phyloP scores from a whole-genome alignment of 2,113 vertebrate species.

The Hassar affinis region DNA sequence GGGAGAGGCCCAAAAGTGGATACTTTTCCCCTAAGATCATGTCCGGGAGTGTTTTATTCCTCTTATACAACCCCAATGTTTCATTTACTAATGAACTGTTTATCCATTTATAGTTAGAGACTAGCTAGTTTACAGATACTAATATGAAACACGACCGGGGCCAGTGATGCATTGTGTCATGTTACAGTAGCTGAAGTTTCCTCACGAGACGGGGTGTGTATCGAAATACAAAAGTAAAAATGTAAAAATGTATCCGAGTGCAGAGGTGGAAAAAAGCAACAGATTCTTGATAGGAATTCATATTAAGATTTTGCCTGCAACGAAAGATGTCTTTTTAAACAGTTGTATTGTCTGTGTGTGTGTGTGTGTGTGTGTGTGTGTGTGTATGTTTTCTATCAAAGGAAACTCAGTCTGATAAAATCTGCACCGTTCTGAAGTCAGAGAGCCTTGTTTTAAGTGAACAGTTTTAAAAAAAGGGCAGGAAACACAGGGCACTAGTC shows the following conservation, averaged over 20 bases:
- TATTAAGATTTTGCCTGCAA: neutral
- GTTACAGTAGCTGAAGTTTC: neutral
- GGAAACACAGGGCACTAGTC: conserved; percentile 37
- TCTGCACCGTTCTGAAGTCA: neutral
- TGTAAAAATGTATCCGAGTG: neutral
- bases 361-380: too few species aligned
- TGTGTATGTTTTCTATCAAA: conserved; percentile 16
- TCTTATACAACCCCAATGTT: neutral
- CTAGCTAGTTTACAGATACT: neutral
- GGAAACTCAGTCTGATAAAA: conserved; percentile 3
- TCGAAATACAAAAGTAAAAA: neutral
- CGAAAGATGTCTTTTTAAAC: neutral
- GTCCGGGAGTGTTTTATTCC: neutral
- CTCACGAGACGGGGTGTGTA: neutral
- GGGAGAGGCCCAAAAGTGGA: neutral
- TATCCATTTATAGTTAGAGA: neutral
- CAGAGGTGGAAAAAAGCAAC: neutral
- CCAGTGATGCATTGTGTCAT: neutral
- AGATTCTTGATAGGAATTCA: neutral
- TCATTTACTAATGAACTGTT: neutral
- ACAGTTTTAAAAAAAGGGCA: conserved; percentile 9
- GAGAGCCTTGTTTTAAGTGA: conserved; percentile 6
- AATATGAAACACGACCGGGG: neutral
- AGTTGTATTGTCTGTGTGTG: too few species aligned
- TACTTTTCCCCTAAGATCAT: neutral